Evolutionary conservation across 2,797 vertebrate species (phyloP), one percentile per base, ranked within the genome.

Genomic region (Gymnodraco acuticeps): DNA sequence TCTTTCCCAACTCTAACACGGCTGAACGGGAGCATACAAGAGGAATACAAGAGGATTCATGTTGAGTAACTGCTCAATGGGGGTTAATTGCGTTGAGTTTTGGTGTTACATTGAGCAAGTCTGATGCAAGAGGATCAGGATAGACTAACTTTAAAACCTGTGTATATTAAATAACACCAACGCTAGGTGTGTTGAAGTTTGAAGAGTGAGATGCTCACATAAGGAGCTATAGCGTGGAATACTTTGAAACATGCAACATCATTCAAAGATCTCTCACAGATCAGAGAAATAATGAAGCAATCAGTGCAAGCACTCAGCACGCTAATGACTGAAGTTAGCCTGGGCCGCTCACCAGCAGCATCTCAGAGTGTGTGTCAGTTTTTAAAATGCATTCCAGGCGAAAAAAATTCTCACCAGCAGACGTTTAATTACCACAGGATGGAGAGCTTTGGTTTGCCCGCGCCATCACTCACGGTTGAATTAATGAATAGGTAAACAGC

Each of bases 271-370:
- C 74, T 82, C 80, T 54, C 38, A 19, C 81, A 82, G 86, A 90
- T 90, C 47, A 23, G 65, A 75, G 73, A 85, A 89, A 92, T 93
- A 91, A 94, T 92, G 88, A 93, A 92, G 92, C 91, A 94, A 95
- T 95, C 93, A 94, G 85, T 77, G 83, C 64, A 73, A 71, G 85
- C 77, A 73, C 89, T 92, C 81, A 81, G 79, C 85, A 66, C 52
- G 27, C 85, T 94, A 92, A 95, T 95, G 93, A 92, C 66, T 52
- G 64, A 78, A 27, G 23, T 64, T 55, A 79, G 86, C 74, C 78
- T 2, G 33, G 50, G 77, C 92, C 71, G 54, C 75, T 76, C 75
- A 74, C 65, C 10, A 17, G 47, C 67, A 71, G 62, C 80, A 53
- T 81, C 71, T 75, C 45, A 56, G 4, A 48, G 16, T 16, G 64